phyloP scores from a whole-genome alignment of 2,113 vertebrate species.

The Brienomyrus longianalis region DNA sequence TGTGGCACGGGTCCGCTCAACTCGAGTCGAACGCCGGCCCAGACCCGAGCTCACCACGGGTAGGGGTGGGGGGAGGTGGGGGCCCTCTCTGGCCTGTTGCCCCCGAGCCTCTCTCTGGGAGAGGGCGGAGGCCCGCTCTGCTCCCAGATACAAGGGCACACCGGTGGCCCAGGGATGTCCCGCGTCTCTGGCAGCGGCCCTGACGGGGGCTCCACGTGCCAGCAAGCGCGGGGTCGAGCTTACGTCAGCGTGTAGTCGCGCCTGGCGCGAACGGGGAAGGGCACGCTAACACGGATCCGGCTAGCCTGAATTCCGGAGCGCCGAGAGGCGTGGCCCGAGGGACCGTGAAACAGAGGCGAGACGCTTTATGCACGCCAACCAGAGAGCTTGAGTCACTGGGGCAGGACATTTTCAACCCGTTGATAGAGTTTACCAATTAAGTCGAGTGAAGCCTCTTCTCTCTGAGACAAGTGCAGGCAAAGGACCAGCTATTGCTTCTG shows the following conservation, averaged over 20 bases:
- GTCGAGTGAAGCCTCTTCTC: background rate
- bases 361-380: no score
- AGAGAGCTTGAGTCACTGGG: background rate
- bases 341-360: background rate
- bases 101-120: background rate
- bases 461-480: background rate
- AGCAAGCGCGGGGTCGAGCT: background rate
- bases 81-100: background rate
- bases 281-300: background rate
- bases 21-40: background rate
- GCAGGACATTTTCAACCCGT: background rate
- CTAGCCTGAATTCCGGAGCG: background rate
- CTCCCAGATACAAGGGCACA: constrained; percentile 13
- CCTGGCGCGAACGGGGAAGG: background rate
- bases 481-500: background rate
- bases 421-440: constrained; percentile 1
- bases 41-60: background rate
- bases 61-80: background rate
- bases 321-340: background rate
- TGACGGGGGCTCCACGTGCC: background rate
- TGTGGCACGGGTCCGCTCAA: background rate
- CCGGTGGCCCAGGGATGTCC: constrained; percentile 2
- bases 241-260: background rate
- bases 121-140: background rate
- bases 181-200: background rate